phyloP scores from a whole-genome alignment of 1,140 invertebrate genomes.

The Drosophila willistoni region DNA sequence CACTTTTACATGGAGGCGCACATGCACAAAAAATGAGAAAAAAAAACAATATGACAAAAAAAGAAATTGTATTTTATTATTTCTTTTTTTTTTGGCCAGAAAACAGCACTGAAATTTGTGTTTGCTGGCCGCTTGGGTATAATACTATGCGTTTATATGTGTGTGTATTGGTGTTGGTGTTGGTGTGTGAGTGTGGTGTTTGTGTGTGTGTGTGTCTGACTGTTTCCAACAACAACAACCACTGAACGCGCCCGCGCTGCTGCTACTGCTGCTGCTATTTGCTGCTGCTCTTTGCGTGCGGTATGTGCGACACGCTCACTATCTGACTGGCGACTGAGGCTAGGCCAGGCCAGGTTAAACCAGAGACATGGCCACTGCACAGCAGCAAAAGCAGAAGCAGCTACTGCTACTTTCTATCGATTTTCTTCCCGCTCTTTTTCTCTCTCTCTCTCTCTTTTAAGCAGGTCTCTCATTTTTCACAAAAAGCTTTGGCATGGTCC shows the following conservation, averaged over 20 bases:
- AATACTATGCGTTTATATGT: constrained; percentile 20
- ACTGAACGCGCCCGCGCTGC: constrained; percentile 66
- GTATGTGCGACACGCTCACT: constrained; percentile 72
- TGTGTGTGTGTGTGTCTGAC: constrained; percentile 50
- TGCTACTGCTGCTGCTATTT: constrained; percentile 57
- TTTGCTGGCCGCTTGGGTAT: constrained; percentile 57
- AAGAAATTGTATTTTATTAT: constrained; percentile 19
- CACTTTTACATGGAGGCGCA: constrained; percentile 13
- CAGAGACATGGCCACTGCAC: constrained; percentile 11
- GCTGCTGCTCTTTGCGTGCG: constrained; percentile 64
- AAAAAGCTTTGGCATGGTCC: neutral
- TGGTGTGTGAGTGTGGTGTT: constrained; percentile 22
- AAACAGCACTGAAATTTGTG: constrained; percentile 66
- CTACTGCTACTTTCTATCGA: constrained; percentile 14
- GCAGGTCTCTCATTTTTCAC: neutral
- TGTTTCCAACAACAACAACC: constrained; percentile 69
- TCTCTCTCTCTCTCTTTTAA: neutral
- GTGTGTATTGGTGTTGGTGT: neutral
- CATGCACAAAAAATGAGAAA: constrained; percentile 27
- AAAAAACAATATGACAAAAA: constrained; percentile 44
- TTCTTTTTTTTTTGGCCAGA: constrained; percentile 37
- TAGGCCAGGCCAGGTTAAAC: constrained; percentile 3
- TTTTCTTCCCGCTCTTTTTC: neutral
- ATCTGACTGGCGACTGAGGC: constrained; percentile 66
- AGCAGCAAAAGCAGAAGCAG: constrained; percentile 6